Conservation (phyloP, 2,113 vertebrate species). For the Eubucco bourcierii region DNA sequence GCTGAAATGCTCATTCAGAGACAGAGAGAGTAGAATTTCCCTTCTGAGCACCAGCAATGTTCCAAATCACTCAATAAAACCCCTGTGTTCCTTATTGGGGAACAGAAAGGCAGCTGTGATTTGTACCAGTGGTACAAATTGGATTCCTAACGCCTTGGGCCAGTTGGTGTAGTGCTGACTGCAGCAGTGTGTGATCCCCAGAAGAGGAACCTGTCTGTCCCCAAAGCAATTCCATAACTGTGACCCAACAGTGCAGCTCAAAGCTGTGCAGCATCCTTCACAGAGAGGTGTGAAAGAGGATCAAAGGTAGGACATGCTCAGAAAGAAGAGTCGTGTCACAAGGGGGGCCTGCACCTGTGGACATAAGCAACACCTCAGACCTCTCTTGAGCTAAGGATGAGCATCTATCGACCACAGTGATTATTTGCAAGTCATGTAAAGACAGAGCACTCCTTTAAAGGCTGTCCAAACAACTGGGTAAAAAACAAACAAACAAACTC, state of each 20-base stretch:
- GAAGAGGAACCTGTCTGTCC: neutral
- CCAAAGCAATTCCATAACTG: neutral
- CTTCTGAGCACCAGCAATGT: neutral
- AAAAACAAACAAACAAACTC: neutral
- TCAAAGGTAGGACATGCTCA: neutral
- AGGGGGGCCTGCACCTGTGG: neutral
- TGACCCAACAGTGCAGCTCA: neutral
- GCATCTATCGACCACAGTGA: neutral
- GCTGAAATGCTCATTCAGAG: neutral
- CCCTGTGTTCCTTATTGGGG: accelerated
- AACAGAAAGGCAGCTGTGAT: neutral
- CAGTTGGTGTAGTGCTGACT: neutral
- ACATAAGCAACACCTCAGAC: neutral
- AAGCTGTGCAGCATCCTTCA: neutral
- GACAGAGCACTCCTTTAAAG: neutral
- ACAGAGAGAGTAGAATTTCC: neutral
- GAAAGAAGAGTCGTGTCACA: neutral
- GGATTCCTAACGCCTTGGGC: neutral
- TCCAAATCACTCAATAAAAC: neutral
- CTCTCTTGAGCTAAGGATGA: neutral
- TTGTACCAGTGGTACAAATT: neutral
- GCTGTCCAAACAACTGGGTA: neutral
- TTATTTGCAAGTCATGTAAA: neutral
- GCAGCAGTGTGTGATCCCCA: neutral
- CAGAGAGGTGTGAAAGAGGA: neutral